Evolutionary conservation across 2,113 vertebrate species (phyloP), one percentile per base, ranked within the genome.

Genomic region (Oncorhynchus mykiss): DNA sequence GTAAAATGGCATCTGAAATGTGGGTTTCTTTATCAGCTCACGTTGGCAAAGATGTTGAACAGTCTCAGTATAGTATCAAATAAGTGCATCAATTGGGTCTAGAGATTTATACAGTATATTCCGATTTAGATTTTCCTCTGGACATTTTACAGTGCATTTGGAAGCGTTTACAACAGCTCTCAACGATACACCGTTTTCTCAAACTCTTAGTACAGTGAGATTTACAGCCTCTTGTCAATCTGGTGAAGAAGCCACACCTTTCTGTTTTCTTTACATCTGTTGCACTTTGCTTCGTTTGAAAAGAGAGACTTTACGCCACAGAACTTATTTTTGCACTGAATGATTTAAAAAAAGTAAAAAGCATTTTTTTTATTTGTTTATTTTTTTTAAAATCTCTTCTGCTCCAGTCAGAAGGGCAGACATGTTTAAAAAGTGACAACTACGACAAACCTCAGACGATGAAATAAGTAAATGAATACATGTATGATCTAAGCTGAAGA

Each of bases 301-400:
- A 77, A 78, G 70, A 76, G 70, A 74, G 72, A 81, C 78, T 0
- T 27, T 72, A 88, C 89, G 92, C 88, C 93, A 92, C 94, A 92
- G 90, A 84, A 90, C 91, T 93, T 83, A 93, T 89, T 95, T 95
- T 95, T 95, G 95, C 96, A 95, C 96, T 96, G 95, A 95, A 91
- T 88, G 72, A 84, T 88, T 90, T 76, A 8, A 12, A 60, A 60
- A 34, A 57, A 54, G 51, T n/a, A 91, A 91, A 62, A 62, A 78
- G 78, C 92, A 92, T 79, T 91, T 85, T 29, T 29, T 3, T 25
- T 25, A 25, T 27, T 27, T 27, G 3, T 29, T 90, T 90, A 25
- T 27, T 27, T 27, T 27, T 29, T 90, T 90, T 88, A 3, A 27
- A 27, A 92, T 94, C 93, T 94, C 95, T 93, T 93, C 93, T 94